Evolutionary conservation across 2,113 vertebrate species (phyloP).

Genomic region (Phainopepla nitens): DNA sequence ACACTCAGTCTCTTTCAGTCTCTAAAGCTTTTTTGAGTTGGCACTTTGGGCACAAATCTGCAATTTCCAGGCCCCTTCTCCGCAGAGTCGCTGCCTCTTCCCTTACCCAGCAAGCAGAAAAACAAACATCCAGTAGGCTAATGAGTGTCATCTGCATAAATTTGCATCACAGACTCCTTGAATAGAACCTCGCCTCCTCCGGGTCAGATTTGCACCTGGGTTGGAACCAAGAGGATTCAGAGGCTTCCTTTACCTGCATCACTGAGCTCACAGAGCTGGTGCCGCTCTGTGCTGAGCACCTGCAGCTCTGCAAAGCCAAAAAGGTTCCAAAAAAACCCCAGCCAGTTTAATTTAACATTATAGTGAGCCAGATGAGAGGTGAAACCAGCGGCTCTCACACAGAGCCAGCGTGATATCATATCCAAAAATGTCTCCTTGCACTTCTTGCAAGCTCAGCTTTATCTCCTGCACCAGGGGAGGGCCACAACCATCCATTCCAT

Average conservation of each 20-base stretch:
- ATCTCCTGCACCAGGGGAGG: not conserved
- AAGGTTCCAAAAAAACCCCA: not conserved
- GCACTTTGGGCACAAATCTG: not conserved
- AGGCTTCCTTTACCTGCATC: not conserved
- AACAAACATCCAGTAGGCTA: not conserved
- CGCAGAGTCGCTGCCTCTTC: not conserved
- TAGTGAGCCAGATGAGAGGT: not conserved
- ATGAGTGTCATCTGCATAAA: conserved; percentile 20
- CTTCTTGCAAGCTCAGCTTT: not conserved
- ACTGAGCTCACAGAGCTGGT: fast-evolving
- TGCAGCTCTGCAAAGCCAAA: not conserved
- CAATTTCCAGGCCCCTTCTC: not conserved
- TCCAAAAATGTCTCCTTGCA: not conserved
- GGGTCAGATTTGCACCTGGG: not conserved
- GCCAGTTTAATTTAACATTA: not conserved
- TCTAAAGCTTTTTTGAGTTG: not conserved
- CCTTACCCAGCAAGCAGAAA: not conserved
- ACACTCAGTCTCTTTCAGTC: not conserved
- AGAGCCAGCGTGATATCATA: not conserved
- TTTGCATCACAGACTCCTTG: not conserved
- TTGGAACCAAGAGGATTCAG: not conserved
- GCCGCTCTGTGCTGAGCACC: not conserved
- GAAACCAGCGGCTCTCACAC: not conserved
- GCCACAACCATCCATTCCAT: fast-evolving
- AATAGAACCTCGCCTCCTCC: not conserved